Evolutionary conservation across 2,888 invertebrate species (phyloP), one percentile per base, ranked within the genome.

Genomic region (Latrodectus elegans): DNA sequence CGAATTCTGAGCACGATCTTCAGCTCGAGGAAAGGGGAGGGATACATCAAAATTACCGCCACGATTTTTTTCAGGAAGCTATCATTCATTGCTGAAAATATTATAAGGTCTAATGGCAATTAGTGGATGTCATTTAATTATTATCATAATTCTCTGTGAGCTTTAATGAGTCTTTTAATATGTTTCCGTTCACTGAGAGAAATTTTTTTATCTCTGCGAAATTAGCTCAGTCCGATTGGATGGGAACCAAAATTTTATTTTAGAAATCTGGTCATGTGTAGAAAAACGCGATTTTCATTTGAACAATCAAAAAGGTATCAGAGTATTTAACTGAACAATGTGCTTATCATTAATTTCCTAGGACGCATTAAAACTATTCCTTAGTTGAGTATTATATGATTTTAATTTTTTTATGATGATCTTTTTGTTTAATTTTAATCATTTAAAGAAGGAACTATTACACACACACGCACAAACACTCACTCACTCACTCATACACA

Each of bases 1-100:
- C 74, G 53, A 68, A 80, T 86, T 86, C 85, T 60, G 52, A 55
- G 75, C 85, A 86, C 85, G 85, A 74, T 65, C 53, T 64, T 79
- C 38, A 84, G 12, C 17, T 22, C 51, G 55, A 51, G 60, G 55
- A 73, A 38, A 67, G 49, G 17, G 22, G 4, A 26, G 60, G 83
- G 70, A 72, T 81, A 73, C 75, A 86, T 86, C 85, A 76, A 75
- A 75, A 75, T 53, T 68, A 52, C 70, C 15, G 17, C 14, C 70
- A 55, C 72, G 73, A 53, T 70, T 70, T 71, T 53, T 22, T 38
- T 80, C 85, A 80, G 85, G 85, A 86, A 86, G 60, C 76, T 53
- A 86, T 86, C 85, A 75, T 75, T 86, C 79, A 71, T 70, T 22
- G 55, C 8, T 6, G 17, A 17, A 51, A 15, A 55, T 26, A 49